Conservation (phyloP, 2,113 vertebrate genomes). For the Scopus umbretta region DNA sequence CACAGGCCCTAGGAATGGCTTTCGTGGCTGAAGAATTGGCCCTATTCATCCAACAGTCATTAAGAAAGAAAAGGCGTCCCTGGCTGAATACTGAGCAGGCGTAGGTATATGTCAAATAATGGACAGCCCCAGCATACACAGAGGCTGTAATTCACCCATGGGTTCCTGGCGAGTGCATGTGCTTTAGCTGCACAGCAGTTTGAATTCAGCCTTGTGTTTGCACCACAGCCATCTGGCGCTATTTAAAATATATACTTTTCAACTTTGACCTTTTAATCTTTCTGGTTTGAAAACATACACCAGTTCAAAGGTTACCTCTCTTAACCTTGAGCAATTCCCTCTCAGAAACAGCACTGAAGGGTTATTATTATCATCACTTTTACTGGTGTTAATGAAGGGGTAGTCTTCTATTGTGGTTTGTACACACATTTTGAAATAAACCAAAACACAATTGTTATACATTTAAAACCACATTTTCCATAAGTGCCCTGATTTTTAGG, state of each 20-base stretch:
- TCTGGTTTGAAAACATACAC: slow-evolving; percentile 46
- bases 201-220: slow-evolving; percentile 8
- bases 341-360: neutral
- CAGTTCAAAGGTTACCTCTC: slow-evolving; percentile 47
- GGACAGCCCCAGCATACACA: neutral
- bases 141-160: slow-evolving; percentile 7
- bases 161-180: neutral
- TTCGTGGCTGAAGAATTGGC: neutral
- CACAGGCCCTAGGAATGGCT: neutral
- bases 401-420: slow-evolving; percentile 19
- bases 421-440: slow-evolving; percentile 7
- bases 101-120: neutral
- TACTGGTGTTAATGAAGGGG: slow-evolving; percentile 13
- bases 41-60: slow-evolving; percentile 10
- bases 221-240: slow-evolving; percentile 20
- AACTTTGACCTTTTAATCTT: slow-evolving; percentile 52
- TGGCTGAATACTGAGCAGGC: neutral
- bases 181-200: neutral
- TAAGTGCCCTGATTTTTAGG: neutral
- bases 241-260: slow-evolving; percentile 59
- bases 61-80: slow-evolving; percentile 8
- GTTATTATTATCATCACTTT: slow-evolving; percentile 32
- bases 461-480: neutral
- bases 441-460: neutral
- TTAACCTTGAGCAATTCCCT: slow-evolving; percentile 25